Conservation (phyloP, 2,113 vertebrate genomes). For the Microtus oregoni region DNA sequence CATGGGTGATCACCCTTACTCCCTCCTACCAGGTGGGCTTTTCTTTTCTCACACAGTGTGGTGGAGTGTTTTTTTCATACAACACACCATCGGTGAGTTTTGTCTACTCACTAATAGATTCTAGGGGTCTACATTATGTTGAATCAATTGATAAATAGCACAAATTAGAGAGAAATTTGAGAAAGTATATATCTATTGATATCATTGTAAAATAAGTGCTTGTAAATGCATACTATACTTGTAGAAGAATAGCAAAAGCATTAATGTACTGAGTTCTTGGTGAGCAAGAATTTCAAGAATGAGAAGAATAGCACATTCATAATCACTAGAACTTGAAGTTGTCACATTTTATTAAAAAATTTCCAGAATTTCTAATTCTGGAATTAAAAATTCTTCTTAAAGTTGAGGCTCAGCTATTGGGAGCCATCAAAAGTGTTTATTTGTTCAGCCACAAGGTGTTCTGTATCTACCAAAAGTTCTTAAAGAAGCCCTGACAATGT, state of each 20-base stretch:
- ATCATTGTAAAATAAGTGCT: background rate
- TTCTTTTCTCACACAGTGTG: background rate
- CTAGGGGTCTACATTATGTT: background rate
- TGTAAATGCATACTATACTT: background rate
- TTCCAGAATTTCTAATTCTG: background rate
- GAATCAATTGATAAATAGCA: background rate
- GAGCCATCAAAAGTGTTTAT: background rate
- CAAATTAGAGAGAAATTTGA: background rate
- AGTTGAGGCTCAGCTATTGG: background rate
- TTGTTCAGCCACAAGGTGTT: conserved; percentile 83
- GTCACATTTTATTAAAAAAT: background rate
- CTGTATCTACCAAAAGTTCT: conserved; percentile 68
- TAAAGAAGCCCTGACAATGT: background rate
- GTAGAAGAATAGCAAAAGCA: background rate
- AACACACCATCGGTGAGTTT: background rate
- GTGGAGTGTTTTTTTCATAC: background rate
- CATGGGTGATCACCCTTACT: background rate
- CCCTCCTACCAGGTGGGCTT: background rate
- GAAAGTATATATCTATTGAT: background rate
- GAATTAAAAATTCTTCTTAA: background rate
- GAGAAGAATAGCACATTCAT: background rate
- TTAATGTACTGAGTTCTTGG: background rate
- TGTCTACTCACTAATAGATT: background rate
- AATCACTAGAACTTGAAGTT: background rate
- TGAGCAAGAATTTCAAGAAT: background rate